Evolutionary conservation across 2,797 vertebrate genomes (phyloP), one percentile per base, ranked within the genome.

Genomic region (Basileuterus tristriatus): DNA sequence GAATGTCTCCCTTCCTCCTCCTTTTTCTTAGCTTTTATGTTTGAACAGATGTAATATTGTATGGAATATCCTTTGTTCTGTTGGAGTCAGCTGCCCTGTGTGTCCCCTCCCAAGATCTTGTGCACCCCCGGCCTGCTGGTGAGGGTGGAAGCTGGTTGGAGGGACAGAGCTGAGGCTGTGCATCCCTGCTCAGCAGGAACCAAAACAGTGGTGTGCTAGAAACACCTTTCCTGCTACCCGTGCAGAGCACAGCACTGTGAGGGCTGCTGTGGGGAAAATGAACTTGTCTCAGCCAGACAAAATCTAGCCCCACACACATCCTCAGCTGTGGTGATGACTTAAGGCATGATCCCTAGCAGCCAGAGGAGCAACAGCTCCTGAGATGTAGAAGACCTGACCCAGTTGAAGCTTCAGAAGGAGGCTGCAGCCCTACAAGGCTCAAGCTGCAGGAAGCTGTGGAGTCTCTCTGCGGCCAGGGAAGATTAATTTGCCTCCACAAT

Each of bases 211-310:
- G 3, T 24, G 32, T 63, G 23, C 2, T 29, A 24, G 1, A 4
- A 55, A 9, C 36, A 49, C 13, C 27, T n/a, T 56, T 50, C 16
- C 50, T 44, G 12, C 9, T 26, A 49, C 36, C 34, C 12, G 0
- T 3, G 34, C 27, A 49, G 24, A 82, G 36, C 41, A 36, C 6
- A 16, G 41, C 10, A 5, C 30, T 53, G 30, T 0, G 0, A 36
- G 18, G 3, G 41, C 41, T 75, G 32, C 55, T 55, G 11, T 24
- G 11, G 18, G 9, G 16, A 62, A 62, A 68, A 30, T 32, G 4
- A 49, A 18, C 22, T 15, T 2, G 0, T n/a, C 34, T 67, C 6
- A 17, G 4, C 19, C 36, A 56, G 23, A 5, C 15, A 32, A 29
- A 75, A 20, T 15, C 12, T 6, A 55, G 6, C 34, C 15, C 15